phyloP scores from a whole-genome alignment of 2,888 invertebrate genomes.

The Troglohyphantes excavatus region DNA sequence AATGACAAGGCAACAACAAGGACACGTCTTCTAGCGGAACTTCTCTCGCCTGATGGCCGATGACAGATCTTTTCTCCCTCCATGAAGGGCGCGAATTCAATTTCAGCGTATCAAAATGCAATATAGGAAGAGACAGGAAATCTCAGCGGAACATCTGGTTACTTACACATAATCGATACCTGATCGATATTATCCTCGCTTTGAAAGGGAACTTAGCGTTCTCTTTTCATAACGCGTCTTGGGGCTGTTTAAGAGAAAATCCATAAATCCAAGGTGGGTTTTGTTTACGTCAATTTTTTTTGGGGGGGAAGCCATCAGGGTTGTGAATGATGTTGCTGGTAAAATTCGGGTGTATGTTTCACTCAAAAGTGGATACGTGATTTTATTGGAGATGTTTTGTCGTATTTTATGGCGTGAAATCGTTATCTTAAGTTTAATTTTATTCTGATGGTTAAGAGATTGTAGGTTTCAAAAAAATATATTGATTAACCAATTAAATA shows the following conservation, averaged over 20 bases:
- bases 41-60: background rate
- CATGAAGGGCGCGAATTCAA: background rate
- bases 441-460: too few species aligned
- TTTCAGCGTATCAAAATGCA: slow-evolving; percentile 3
- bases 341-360: too few species aligned
- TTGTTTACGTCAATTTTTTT: background rate
- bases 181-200: slow-evolving; percentile 28
- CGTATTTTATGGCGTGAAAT: too few species aligned
- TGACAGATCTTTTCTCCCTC: background rate
- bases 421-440: too few species aligned
- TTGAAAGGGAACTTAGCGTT: slow-evolving; percentile 13
- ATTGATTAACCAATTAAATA: too few species aligned
- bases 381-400: too few species aligned
- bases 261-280: slow-evolving; percentile 26
- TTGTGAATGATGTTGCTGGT: too few species aligned
- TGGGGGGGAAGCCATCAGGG: too few species aligned
- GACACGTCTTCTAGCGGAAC: background rate
- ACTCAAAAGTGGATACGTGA: too few species aligned
- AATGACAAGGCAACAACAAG: background rate
- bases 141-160: slow-evolving; percentile 11
- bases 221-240: background rate
- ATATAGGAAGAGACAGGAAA: background rate
- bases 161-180: slow-evolving; percentile 29
- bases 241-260: slow-evolving; percentile 23
- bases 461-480: too few species aligned